Base-by-base conservation (phyloP, 2,797 vertebrate genomes). In the Tapirus indicus region DNA sequence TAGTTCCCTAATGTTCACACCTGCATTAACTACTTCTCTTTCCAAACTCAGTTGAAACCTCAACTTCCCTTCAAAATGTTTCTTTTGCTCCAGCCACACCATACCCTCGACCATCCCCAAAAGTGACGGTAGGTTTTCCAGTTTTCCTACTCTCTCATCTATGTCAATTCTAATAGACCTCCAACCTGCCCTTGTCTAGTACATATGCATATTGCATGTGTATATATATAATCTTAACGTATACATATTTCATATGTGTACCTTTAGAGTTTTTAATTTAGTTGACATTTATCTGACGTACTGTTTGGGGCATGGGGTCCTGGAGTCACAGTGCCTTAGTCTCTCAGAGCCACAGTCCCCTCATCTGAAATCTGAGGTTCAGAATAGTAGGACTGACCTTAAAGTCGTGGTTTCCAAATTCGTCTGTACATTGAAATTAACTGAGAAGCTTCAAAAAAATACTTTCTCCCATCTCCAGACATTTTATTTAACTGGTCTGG, bases 21-120 rank as follows among this genome's bases (percentile, higher is more conserved):
- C 47, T 66, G 9, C 4, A 7, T 47, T 47, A 68, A 60, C 2
- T 35, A 47, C 7, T 72, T 71, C 13, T 72, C 18, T n/a, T 56
- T 87, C 3, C 13, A 69, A 94, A 82, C 10, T 44, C 47, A 80
- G 21, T 47, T 29, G 11, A 87, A 78, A n/a, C 1, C 12, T 97
- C 83, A 78, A 13, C 20, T 79, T 82, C 6, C 83, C 25, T 56
- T 80, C 68, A 56, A 75, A 82, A 80, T 66, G 5, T 52, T 75
- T 60, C 18, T 27, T 75, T 29, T n/a, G 29, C 41, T 72, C 25
- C 38, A 78, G 3, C 3, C 2, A 27, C 12, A 58, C 1, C n/a
- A 41, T 5, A 16, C 0, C 1, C 6, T 2, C 4, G 49, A 58
- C 7, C 25, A 49, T 4, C 5, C 5, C 3, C 52, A 38, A 68